Evolutionary conservation across 2,888 invertebrate species (phyloP), one percentile per base, ranked within the genome.

Genomic region (Thysanoteuthis rhombus): DNA sequence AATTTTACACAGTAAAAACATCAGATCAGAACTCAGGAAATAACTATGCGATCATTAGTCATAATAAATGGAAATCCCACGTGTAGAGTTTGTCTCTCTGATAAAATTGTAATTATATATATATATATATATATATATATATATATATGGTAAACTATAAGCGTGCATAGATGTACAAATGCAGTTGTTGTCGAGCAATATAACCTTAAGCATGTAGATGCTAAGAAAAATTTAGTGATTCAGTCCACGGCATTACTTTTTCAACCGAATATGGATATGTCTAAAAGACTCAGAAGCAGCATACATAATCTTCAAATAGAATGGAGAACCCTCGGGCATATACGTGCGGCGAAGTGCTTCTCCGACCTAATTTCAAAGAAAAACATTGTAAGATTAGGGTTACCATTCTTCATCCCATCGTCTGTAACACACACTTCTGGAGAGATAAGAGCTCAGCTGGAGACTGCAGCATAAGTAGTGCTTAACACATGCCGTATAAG

Each of bases 81-180:
- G n/a, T n/a, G n/a, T n/a, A n/a, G n/a, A n/a, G n/a, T n/a, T n/a
- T n/a, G n/a, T n/a, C n/a, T n/a, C n/a, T n/a, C n/a, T n/a, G n/a
- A n/a, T n/a, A n/a, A n/a, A n/a, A n/a, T n/a, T n/a, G 12, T 42
- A 42, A 10, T 10, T 42, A 42, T 42, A 32, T 58, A 32, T 58
- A 32, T 52, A 52, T 52, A 52, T 52, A 52, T 45, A 45, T 93
- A 52, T 36, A 42, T 93, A 39, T 92, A 75, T 93, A 92, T 75
- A 52, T n/a, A 32, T 36, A 45, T 90, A 12, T 39, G 22, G 47
- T 19, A 22, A 92, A 25, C 75, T 91, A 47, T 52, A 90, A 32
- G 92, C 90, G 6, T 39, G 25, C 42, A 52, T 93, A 93, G 42
- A 42, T 42, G 42, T 42, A 42, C 16, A 16, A 42, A 42, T 42